These are phyloP conservation scores for Bufo gargarizans DNA, from an alignment of 2,113 vertebrate species.

Conservation along the genomic window DNA sequence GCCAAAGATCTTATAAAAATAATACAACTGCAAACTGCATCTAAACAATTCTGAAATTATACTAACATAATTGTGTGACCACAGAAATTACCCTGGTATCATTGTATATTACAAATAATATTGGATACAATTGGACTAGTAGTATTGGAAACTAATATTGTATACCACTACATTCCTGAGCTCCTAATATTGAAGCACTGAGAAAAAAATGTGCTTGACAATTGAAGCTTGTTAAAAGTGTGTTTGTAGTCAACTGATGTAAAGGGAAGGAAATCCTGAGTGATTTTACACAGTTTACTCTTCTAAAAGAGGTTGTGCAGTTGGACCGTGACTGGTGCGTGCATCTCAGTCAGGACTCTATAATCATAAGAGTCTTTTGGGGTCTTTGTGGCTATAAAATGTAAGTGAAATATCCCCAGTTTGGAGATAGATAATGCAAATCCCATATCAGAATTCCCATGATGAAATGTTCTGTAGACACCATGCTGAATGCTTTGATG, in stretches of 20 bases:
- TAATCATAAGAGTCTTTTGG: not conserved
- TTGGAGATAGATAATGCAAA: not conserved
- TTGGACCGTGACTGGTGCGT: not conserved
- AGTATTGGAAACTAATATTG: not conserved
- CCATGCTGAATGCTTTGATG: not conserved
- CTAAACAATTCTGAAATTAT: no score
- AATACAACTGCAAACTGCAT: no score
- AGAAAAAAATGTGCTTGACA: not conserved
- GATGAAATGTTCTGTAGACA: not conserved
- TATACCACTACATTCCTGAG: not conserved
- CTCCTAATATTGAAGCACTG: slow-evolving; percentile 1
- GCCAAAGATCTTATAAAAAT: no score
- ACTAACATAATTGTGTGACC: no score
- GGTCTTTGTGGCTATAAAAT: not conserved
- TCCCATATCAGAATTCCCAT: not conserved
- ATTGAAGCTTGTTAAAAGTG: slow-evolving; percentile 38
- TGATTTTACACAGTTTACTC: slow-evolving; percentile 9
- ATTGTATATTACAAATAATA: no score
- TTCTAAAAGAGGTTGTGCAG: not conserved
- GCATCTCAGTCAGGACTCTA: not conserved
- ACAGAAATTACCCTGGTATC: no score
- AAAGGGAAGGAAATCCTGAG: slow-evolving; percentile 27
- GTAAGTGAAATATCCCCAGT: not conserved
- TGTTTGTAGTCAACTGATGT: slow-evolving; percentile 21
- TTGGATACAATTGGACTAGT: no score